phyloP scores from a whole-genome alignment of 1,140 invertebrate genomes.

The Medauroidea extradentata region DNA sequence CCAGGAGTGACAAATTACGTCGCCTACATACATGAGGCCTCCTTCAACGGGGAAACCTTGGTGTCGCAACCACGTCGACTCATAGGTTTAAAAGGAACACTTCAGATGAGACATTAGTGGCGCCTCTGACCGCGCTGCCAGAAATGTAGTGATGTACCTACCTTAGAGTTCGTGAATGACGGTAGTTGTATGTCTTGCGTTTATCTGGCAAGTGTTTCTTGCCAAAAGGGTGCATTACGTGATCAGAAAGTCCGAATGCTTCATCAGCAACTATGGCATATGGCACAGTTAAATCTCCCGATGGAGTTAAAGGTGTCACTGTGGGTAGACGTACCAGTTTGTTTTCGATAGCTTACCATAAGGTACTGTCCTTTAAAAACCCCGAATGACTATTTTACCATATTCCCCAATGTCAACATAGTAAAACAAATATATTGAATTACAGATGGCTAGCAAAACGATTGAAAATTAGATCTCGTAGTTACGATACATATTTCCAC shows the following conservation, averaged over 20 bases:
- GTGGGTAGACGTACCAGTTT: conserved; percentile 29
- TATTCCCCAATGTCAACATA: conserved; percentile 35
- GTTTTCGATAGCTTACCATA: conserved; percentile 14
- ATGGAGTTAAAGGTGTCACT: conserved; percentile 24
- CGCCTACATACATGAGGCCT: too few species aligned
- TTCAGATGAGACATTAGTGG: too few species aligned
- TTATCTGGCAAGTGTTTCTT: too few species aligned
- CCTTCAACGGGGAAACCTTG: too few species aligned
- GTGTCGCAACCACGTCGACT: too few species aligned
- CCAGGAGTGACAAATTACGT: too few species aligned
- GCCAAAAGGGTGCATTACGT: too few species aligned
- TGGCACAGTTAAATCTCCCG: conserved; percentile 20
- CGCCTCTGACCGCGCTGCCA: too few species aligned
- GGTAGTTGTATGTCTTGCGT: too few species aligned
- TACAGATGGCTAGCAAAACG: conserved; percentile 34
- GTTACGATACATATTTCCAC: conserved; percentile 38
- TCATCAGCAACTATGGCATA: conserved; percentile 47
- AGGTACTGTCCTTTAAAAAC: conserved; percentile 21
- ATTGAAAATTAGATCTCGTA: conserved; percentile 39
- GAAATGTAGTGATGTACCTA: too few species aligned
- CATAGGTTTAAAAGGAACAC: too few species aligned
- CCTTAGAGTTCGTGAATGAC: too few species aligned
- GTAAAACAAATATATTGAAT: conserved; percentile 40
- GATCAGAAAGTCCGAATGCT: conserved; percentile 37
- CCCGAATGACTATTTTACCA: conserved; percentile 33